Evolutionary conservation across 2,888 invertebrate genomes (phyloP), one percentile per base, ranked within the genome.

Genomic region (Sesia apiformis): DNA sequence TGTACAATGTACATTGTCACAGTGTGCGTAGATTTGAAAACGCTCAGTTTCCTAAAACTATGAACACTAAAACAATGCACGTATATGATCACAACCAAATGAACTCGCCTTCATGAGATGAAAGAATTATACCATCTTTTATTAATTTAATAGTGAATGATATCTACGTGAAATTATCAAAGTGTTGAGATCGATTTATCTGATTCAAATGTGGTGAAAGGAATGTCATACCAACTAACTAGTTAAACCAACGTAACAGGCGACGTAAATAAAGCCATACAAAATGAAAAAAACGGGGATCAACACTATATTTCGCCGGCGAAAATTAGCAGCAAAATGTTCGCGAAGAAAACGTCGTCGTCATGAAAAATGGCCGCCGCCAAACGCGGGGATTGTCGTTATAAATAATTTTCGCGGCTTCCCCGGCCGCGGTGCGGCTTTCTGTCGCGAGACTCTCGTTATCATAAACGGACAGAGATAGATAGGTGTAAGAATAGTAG

Each of bases 241-340:
- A 23, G 23, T 23, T 23, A 23, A 23, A 23, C 23, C 23, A 23
- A n/a, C n/a, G 1, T 23, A 41, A 41, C 41, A 7, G 41, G 41
- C 41, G 41, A 6, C 41, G 41, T 7, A 7, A 41, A 41, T 7
- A 7, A 7, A 5, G 41, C 5, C 41, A 7, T 7, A 41, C 23
- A 23, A 23, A 23, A 23, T 23, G 23, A 23, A 46, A 46, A 46
- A 46, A 7, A 23, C 46, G 46, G 5, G 46, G 46, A 46, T 23
- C 23, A 23, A 23, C 23, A 23, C 8, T 46, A 8, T 63, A 60
- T 60, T 61, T 60, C 59, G 56, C 60, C 55, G 58, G 57, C 58
- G 50, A 60, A 73, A 8, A 70, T 70, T 66, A 65, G 64, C 59
- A 59, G 60, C 52, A 58, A 62, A 67, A 67, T 58, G 58, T 60